Conservation (phyloP, 2,797 vertebrate genomes). For the Heliangelus exortis region DNA sequence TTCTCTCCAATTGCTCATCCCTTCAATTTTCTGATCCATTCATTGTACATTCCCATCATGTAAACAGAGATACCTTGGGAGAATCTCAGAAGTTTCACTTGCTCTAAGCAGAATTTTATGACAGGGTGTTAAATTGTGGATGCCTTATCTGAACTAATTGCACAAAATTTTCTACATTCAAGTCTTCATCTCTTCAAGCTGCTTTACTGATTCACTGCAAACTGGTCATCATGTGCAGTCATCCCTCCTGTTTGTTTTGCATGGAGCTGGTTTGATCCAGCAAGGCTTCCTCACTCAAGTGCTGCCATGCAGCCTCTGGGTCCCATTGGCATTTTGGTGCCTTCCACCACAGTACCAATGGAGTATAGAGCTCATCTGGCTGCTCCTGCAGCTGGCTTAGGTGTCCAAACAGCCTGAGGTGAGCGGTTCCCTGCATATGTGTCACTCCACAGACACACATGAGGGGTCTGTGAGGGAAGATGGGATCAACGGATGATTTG, state of each 20-base stretch:
- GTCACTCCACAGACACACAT: neutral
- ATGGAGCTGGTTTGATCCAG: neutral
- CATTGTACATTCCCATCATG: neutral
- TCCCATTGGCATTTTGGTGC: fast-evolving
- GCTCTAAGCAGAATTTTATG: neutral
- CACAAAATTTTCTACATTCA: neutral
- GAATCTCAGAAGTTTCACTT: neutral
- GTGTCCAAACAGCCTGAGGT: fast-evolving
- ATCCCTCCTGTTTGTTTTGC: neutral
- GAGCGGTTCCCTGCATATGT: neutral
- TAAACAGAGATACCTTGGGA: neutral
- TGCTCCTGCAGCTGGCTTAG: neutral
- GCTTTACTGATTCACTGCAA: neutral
- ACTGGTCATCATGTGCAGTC: neutral
- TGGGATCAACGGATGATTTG: neutral
- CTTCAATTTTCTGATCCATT: neutral
- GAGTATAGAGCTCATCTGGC: neutral
- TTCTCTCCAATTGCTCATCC: neutral
- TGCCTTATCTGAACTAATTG: neutral
- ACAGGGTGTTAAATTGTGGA: neutral
- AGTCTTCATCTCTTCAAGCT: neutral
- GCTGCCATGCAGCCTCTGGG: fast-evolving
- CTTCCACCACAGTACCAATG: fast-evolving
- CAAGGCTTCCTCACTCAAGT: neutral
- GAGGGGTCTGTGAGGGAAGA: neutral